Percentiles rank a stretch among this genome's conserved stretches.
Evolutionary conservation across 2,888 invertebrate species (phyloP).

Genomic region (Tuberolachnus salignus): DNA sequence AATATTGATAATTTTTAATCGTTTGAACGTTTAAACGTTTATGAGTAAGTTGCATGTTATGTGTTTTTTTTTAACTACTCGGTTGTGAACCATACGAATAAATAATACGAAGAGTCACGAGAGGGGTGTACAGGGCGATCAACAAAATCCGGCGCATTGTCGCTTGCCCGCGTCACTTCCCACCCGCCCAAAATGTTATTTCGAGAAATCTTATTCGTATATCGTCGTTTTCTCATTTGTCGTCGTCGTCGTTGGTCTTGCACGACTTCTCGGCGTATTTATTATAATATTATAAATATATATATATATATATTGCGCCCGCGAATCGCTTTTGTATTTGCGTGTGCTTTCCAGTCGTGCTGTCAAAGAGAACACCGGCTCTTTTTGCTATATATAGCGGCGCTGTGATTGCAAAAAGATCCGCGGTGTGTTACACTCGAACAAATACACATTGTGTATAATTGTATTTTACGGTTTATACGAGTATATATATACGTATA

Average conservation of each 20-base stretch:
- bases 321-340: constrained; percentile 32
- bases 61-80: no score
- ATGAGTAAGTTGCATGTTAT: no score
- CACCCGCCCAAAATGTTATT: background rate
- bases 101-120: no score
- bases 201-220: no score
- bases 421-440: constrained; percentile 23
- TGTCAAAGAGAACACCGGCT: background rate
- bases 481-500: background rate
- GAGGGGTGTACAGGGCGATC: no score
- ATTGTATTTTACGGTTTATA: no score
- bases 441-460: constrained; percentile 37
- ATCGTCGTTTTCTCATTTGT: constrained; percentile 54
- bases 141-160: no score
- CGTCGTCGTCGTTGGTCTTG: constrained; percentile 53
- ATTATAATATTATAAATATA: background rate
- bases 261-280: constrained; percentile 21
- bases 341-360: constrained; percentile 45
- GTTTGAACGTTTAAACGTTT: no score
- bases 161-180: no score
- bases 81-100: no score
- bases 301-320: constrained; percentile 36
- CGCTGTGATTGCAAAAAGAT: constrained; percentile 33
- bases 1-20: no score
- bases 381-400: no score